These are phyloP conservation scores for Siniperca obscura DNA, from an alignment of 2,797 vertebrate species.

Conservation along the genomic window DNA sequence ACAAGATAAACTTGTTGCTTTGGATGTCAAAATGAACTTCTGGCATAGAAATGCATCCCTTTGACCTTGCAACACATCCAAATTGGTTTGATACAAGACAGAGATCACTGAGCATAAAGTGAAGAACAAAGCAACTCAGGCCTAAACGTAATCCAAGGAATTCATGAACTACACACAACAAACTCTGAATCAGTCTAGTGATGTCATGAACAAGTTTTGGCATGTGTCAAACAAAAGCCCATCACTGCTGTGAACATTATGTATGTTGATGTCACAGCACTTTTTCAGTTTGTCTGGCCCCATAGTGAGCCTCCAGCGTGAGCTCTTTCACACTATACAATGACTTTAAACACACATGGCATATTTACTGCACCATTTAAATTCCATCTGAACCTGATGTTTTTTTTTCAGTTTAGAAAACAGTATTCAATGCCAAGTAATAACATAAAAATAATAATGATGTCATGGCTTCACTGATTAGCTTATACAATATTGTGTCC, in stretches of 20 bases:
- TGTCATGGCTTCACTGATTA: background rate
- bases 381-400: background rate
- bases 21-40: constrained; percentile 19
- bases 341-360: background rate
- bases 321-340: constrained; percentile 26
- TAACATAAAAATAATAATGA: background rate
- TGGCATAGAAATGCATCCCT: constrained; percentile 7
- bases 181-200: background rate
- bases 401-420: background rate
- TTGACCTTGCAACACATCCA: constrained; percentile 24
- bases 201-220: background rate
- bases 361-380: background rate
- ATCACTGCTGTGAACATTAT: background rate
- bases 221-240: constrained; percentile 8
- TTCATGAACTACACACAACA: background rate
- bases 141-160: background rate
- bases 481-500: background rate
- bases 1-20: constrained; percentile 12
- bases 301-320: background rate
- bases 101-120: background rate
- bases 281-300: background rate
- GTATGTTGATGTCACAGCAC: background rate
- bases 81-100: background rate
- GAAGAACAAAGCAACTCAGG: background rate
- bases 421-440: background rate